These are phyloP conservation scores for Leucoma salicis DNA, from an alignment of 2,888 invertebrate species.

Conservation along the genomic window DNA sequence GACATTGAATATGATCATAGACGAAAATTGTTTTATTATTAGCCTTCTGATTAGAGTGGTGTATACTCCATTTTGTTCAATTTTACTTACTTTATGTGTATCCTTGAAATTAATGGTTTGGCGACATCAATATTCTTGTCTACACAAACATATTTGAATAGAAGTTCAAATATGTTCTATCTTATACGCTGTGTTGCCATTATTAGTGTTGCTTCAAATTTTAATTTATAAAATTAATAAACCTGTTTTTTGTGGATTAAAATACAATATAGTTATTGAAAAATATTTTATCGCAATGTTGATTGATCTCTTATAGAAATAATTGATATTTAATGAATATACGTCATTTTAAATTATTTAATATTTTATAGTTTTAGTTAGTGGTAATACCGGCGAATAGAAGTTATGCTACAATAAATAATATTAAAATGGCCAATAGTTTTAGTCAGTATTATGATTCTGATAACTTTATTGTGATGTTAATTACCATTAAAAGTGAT, in stretches of 20 bases:
- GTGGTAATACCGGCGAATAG: slow-evolving; percentile 10
- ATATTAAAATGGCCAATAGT: slow-evolving; percentile 14
- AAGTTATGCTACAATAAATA: slow-evolving; percentile 30
- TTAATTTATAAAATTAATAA: too few relatives aligned
- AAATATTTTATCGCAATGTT: slow-evolving; percentile 20
- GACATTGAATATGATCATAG: too few relatives aligned
- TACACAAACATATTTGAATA: too few relatives aligned
- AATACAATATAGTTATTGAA: not conserved
- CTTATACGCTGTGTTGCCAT: too few relatives aligned
- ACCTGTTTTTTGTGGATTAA: not conserved
- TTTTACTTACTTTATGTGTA: too few relatives aligned
- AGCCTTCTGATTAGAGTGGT: too few relatives aligned
- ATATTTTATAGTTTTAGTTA: slow-evolving; percentile 16
- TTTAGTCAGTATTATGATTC: slow-evolving; percentile 36
- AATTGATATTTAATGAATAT: slow-evolving; percentile 18
- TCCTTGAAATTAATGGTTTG: too few relatives aligned
- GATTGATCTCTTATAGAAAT: slow-evolving; percentile 34
- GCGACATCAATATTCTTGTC: too few relatives aligned
- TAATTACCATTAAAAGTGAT: slow-evolving; percentile 23
- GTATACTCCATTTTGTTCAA: too few relatives aligned
- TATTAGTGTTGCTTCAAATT: too few relatives aligned
- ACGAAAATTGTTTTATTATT: too few relatives aligned
- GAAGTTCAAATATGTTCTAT: too few relatives aligned
- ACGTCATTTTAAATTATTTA: slow-evolving; percentile 19
- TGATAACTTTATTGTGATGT: slow-evolving; percentile 21